Evolutionary conservation across 2,888 invertebrate genomes (phyloP), one percentile per base, ranked within the genome.

Genomic region (Cataglyphis altisquamis): DNA sequence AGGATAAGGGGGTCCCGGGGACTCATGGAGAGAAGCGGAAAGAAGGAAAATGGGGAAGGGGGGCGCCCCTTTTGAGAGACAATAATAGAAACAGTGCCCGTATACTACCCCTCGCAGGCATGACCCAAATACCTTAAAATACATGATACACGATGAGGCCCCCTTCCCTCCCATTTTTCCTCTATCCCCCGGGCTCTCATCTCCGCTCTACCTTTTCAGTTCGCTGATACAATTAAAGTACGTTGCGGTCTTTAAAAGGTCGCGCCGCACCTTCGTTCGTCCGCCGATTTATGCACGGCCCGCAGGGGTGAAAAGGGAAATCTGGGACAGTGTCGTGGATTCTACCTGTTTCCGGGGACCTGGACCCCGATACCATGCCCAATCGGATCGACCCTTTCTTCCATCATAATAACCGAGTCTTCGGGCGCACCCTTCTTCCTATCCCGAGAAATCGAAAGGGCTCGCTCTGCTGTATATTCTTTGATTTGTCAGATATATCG

Each of bases 51-150:
- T 70, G 85, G 89, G 87, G 80, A 55, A 1, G 25, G 68, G 85
- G 80, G 63, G 63, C 81, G 81, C 86, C 91, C 93, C 92, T 91
- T 91, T 90, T 91, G 94, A 94, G 94, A 94, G 94, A 93, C 94
- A 94, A 94, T 94, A 94, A 94, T 94, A 94, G 94, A 94, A 94
- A 94, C 94, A 94, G 93, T 94, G 60, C 78, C 68, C 41, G 41
- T 29, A 36, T 36, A 89, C 89, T 87, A 89, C 84, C 90, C 91
- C 90, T 91, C 89, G 84, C 89, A 80, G 87, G 68, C 88, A 82
- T 87, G 92, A 87, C 88, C 92, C 90, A 91, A 92, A 93, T 92
- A 91, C 91, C 89, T 90, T 84, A 88, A 91, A 92, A 90, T 91
- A 90, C 91, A 90, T 90, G 91, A 93, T 92, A 92, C 91, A 90